Evolutionary conservation across 1,140 invertebrate genomes (phyloP).

Genomic region (Drosophila busckii): DNA sequence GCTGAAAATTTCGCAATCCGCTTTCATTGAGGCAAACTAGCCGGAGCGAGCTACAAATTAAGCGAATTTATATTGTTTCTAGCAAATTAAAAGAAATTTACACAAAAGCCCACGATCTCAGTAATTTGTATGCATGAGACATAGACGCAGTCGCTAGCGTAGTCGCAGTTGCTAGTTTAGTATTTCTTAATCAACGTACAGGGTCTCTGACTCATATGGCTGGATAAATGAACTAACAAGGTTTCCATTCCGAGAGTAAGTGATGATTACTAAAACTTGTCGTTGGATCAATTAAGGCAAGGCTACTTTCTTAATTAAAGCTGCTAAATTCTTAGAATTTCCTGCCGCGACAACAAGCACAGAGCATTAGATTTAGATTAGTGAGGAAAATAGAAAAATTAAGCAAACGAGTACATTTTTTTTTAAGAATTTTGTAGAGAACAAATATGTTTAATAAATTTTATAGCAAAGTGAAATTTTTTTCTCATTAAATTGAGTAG

Average conservation of each 20-base stretch:
- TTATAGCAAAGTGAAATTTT: no score
- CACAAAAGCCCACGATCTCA: slow-evolving; percentile 27
- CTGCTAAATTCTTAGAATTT: not conserved
- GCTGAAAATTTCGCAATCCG: slow-evolving; percentile 45
- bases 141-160: slow-evolving; percentile 25
- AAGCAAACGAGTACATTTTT: no score
- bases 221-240: slow-evolving; percentile 18
- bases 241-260: no score
- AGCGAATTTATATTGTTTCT: slow-evolving; percentile 66
- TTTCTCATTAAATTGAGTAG: no score
- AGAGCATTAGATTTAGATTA: no score
- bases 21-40: slow-evolving; percentile 52
- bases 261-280: not conserved
- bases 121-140: slow-evolving; percentile 49
- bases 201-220: slow-evolving; percentile 19
- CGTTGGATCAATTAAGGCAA: slow-evolving; percentile 28
- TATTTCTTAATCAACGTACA: not conserved
- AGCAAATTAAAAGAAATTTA: slow-evolving; percentile 75
- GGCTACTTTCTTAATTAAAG: slow-evolving; percentile 25
- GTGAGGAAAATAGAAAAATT: no score
- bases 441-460: no score
- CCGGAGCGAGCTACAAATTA: slow-evolving; percentile 47
- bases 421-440: no score
- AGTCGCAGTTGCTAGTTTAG: slow-evolving; percentile 11
- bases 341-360: no score